Evolutionary conservation across 1,140 invertebrate genomes (phyloP), one percentile per base, ranked within the genome.

Genomic region (Aphaenogaster floridana): DNA sequence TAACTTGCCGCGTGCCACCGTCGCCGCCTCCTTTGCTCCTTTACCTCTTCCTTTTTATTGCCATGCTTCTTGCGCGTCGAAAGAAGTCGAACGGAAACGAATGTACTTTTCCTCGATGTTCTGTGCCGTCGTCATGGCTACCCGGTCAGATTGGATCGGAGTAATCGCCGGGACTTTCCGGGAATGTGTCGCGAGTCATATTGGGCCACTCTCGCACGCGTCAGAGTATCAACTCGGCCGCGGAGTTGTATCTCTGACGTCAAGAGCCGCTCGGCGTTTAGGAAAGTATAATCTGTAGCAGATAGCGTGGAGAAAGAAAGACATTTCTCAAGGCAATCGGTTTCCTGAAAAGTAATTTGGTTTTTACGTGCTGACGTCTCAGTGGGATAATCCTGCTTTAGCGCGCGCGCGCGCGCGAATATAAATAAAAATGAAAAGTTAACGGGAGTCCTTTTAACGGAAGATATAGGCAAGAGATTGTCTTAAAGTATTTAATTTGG

Each of bases 71-170:
- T 45, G 17, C 48, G 11, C 52, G 28, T 61, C 39, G 48, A 42
- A 66, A 64, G 72, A 54, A 66, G 50, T 52, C 50, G 48, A 86
- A 54, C 72, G 48, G 88, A 66, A 90, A 91, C 78, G 78, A 90
- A 83, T 86, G 88, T 90, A 86, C 81, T 74, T 90, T 79, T 86
- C 72, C 59, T 68, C 77, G 84, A 86, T 86, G 64, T 76, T 90
- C 66, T 93, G 92, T 93, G 92, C 92, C 92, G 92, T 93, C 74
- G 86, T 69, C 91, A 93, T 93, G 92, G 64, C 85, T 90, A 93
- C 91, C 54, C 3, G 28, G 64, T 86, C 52, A 80, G 54, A 72
- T 76, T 76, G 88, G 79, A 89, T 72, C 13, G 42, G 34, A 74
- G 69, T 92, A 90, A 93, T 93, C 90, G 69, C 77, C 59, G 34